Evolutionary conservation across 2,113 vertebrate species (phyloP).

Genomic region (Azemiops feae): DNA sequence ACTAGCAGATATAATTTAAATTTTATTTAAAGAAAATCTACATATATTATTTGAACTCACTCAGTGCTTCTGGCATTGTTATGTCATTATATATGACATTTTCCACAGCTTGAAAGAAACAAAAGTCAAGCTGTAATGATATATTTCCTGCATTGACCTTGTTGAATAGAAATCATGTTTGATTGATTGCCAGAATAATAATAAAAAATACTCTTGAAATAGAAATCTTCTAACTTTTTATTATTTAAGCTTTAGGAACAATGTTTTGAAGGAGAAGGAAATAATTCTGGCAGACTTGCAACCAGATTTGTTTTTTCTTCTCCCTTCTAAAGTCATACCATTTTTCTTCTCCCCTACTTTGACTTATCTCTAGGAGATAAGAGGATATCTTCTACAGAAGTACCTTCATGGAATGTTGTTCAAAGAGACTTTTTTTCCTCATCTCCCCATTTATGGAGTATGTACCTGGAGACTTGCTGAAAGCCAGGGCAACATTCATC

Average conservation of each 20-base stretch:
- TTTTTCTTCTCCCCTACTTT: not conserved
- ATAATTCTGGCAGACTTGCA: not conserved
- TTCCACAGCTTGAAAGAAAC: conserved; percentile 42
- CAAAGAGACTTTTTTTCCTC: not conserved
- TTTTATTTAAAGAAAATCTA: conserved; percentile 41
- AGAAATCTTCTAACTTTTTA: conserved; percentile 34
- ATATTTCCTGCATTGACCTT: conserved; percentile 7
- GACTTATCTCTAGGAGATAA: not conserved
- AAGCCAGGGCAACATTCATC: not conserved
- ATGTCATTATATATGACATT: conserved; percentile 60
- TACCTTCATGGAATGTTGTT: not conserved
- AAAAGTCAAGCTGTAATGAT: conserved; percentile 46
- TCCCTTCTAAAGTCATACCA: not conserved
- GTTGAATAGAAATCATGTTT: conserved; percentile 49
- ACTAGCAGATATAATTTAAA: conserved; percentile 25
- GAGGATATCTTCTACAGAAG: not conserved
- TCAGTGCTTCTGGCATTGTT: conserved; percentile 44
- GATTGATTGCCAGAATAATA: conserved; percentile 34
- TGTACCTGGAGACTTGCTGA: not conserved
- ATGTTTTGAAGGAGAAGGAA: not conserved
- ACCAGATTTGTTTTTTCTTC: not conserved
- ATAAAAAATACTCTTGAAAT: conserved; percentile 47
- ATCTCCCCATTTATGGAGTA: not conserved
- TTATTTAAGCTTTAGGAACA: conserved; percentile 25
- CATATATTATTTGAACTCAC: conserved; percentile 41